These are phyloP conservation scores for Temnothorax longispinosus DNA, from an alignment of 1,140 invertebrate genomes.

Conservation along the genomic window DNA sequence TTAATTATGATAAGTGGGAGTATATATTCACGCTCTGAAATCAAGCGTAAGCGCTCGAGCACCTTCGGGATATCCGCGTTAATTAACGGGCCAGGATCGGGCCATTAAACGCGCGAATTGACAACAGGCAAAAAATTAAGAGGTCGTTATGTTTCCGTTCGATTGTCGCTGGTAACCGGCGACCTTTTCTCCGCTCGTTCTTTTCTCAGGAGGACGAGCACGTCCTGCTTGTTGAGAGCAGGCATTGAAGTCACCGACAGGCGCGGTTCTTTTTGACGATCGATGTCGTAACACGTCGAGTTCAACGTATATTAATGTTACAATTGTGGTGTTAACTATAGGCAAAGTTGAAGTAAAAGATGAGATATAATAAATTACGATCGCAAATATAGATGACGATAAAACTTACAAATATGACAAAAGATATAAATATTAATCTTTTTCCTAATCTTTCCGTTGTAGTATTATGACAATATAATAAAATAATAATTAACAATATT, in stretches of 20 bases:
- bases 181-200: not conserved
- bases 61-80: not conserved
- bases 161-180: not conserved
- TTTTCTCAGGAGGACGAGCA: not conserved
- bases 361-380: not conserved
- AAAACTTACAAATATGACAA: not conserved
- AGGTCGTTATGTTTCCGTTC: slow-evolving; percentile 16
- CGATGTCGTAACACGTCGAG: not conserved
- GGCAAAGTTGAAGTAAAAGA: not conserved
- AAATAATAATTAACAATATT: not conserved
- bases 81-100: slow-evolving; percentile 12
- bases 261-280: not conserved
- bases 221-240: not conserved
- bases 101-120: slow-evolving; percentile 26
- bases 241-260: slow-evolving; percentile 47
- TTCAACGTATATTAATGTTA: not conserved
- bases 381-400: not conserved
- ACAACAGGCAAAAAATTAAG: slow-evolving; percentile 35
- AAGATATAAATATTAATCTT: not conserved
- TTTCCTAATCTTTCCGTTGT: not conserved
- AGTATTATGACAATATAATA: not conserved
- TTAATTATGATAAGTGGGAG: not conserved
- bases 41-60: not conserved
- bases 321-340: not conserved
- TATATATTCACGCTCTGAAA: not conserved